Conservation (phyloP, 2,797 vertebrate species). For the Crocidura indochinensis region DNA sequence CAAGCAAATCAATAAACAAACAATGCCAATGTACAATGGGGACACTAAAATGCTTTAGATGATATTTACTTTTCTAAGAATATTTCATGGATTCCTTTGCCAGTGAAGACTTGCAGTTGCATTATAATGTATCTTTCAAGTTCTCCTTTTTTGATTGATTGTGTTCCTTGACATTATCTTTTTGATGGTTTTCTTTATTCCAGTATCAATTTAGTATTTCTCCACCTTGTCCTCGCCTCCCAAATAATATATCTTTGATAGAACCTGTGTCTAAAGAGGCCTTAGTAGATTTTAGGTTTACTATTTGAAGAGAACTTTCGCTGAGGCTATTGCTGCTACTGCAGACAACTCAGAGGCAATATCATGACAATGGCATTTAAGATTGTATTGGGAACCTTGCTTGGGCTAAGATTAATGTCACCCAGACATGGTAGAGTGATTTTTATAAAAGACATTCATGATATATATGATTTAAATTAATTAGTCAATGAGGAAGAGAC, state of each 20-base stretch:
- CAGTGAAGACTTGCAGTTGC: background rate
- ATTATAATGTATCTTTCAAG: background rate
- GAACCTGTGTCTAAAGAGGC: background rate
- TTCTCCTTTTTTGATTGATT: background rate
- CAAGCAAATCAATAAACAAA: background rate
- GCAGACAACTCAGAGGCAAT: background rate
- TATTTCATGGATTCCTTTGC: background rate
- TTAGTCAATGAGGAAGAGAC: background rate
- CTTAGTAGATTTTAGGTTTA: background rate
- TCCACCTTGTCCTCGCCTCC: background rate
- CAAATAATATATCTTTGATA: background rate
- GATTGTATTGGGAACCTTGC: background rate
- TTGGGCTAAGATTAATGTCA: background rate
- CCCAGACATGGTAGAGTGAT: background rate
- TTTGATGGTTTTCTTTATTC: background rate
- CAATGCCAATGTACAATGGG: background rate
- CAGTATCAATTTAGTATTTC: background rate
- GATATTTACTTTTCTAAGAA: background rate
- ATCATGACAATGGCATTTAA: background rate
- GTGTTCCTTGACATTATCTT: background rate
- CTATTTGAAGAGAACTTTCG: background rate
- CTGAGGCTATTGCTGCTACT: background rate
- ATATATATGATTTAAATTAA: background rate
- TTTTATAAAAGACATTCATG: background rate
- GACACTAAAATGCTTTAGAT: background rate